phyloP scores from a whole-genome alignment of 2,797 vertebrate species.

The Enteromius viviparus region DNA sequence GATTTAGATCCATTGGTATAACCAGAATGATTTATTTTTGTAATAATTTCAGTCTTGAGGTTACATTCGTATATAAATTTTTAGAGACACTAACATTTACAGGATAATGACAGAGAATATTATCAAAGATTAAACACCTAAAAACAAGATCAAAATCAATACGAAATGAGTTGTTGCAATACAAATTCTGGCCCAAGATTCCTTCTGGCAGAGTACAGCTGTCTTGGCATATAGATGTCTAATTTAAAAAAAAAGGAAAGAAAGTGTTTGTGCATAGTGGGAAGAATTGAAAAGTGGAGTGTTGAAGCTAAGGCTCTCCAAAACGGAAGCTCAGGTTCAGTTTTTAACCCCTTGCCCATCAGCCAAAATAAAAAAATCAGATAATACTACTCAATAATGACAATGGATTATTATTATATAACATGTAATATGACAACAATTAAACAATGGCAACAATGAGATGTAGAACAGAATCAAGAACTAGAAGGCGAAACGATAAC shows the following conservation, averaged over 20 bases:
- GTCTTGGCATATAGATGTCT: slow-evolving; percentile 53
- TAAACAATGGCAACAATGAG: slow-evolving; percentile 65
- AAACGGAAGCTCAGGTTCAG: slow-evolving; percentile 61
- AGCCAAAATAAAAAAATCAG: slow-evolving; percentile 54
- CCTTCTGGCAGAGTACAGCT: slow-evolving; percentile 53
- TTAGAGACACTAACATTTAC: slow-evolving; percentile 70
- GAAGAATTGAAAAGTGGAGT: slow-evolving; percentile 32
- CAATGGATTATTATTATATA: slow-evolving; percentile 63
- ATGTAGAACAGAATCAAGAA: slow-evolving; percentile 49
- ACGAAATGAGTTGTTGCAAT: slow-evolving; percentile 66
- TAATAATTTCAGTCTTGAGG: slow-evolving; percentile 73
- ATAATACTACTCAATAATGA: slow-evolving; percentile 52
- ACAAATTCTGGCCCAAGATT: slow-evolving; percentile 55
- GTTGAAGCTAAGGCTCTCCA: slow-evolving; percentile 62
- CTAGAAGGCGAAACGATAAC: slow-evolving; percentile 52
- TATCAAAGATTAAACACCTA: slow-evolving; percentile 72
- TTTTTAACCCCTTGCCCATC: slow-evolving; percentile 56
- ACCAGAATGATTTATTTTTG: slow-evolving; percentile 77
- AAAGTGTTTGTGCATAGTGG: slow-evolving; percentile 52
- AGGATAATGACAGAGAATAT: slow-evolving; percentile 69
- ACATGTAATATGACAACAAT: slow-evolving; percentile 65
- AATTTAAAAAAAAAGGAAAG: not conserved
- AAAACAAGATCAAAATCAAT: slow-evolving; percentile 68
- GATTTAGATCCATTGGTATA: slow-evolving; percentile 43
- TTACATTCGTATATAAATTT: slow-evolving; percentile 81